Conservation (phyloP, 2,888 invertebrate genomes). For the Megaustenia siamemsis region DNA sequence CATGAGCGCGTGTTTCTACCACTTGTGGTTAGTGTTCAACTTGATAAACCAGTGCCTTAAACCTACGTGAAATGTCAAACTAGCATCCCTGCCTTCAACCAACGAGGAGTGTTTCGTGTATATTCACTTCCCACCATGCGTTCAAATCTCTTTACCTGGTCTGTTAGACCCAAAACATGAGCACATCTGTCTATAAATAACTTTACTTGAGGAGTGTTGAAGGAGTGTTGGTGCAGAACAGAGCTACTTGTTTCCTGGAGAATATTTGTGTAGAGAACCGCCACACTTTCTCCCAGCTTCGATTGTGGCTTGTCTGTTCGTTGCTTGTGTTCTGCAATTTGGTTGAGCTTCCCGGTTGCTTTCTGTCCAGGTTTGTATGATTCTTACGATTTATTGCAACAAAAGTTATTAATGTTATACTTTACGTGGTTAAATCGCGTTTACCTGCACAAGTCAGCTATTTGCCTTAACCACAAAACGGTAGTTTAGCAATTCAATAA, state of each 20-base stretch:
- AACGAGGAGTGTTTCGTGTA: not conserved
- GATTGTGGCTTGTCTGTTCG: not conserved
- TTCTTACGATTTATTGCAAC: not conserved
- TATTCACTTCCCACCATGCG: not conserved
- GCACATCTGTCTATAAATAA: not conserved
- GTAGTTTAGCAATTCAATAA: too few species aligned
- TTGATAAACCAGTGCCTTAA: too few species aligned
- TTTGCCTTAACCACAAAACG: too few species aligned
- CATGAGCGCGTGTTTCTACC: too few species aligned
- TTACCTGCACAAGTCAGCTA: too few species aligned
- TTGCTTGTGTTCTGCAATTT: not conserved
- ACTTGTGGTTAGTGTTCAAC: too few species aligned
- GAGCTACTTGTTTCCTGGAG: not conserved
- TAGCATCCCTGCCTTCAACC: not conserved
- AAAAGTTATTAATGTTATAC: too few species aligned
- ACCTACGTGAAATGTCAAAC: too few species aligned
- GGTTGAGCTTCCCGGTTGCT: not conserved
- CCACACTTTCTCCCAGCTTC: not conserved
- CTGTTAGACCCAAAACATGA: not conserved
- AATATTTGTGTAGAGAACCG: too few species aligned
- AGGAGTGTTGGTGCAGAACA: not conserved
- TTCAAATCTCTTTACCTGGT: not conserved
- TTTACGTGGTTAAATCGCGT: too few species aligned
- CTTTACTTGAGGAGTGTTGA: not conserved
- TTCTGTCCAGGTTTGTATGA: not conserved